phyloP scores from a whole-genome alignment of 2,113 vertebrate genomes.

The Nipponia nippon region DNA sequence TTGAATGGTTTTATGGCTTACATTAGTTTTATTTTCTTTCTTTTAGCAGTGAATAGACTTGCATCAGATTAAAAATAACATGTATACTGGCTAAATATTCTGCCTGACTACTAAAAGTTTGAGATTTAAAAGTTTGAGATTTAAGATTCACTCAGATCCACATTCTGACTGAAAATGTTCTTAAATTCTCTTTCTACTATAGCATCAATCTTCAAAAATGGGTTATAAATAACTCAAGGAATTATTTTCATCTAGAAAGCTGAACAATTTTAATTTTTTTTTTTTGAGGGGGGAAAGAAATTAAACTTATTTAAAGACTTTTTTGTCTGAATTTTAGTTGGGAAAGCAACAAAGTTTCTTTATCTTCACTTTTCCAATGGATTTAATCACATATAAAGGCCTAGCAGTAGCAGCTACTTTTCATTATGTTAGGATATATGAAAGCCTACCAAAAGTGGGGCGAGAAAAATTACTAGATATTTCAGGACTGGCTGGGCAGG shows the following conservation, averaged over 20 bases:
- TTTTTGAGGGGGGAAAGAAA: not conserved
- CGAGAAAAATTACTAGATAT: constrained; percentile 37
- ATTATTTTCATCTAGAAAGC: not conserved
- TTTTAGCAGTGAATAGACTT: not conserved
- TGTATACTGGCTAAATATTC: not conserved
- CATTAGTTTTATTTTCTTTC: not conserved
- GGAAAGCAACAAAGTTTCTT: not conserved
- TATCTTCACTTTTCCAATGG: not conserved
- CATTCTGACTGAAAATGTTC: not conserved
- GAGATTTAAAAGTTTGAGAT: not conserved
- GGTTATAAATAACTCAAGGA: not conserved
- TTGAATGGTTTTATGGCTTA: not conserved
- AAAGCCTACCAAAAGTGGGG: constrained; percentile 25
- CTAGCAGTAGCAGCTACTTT: not conserved
- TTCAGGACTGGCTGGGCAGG: not conserved
- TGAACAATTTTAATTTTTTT: not conserved
- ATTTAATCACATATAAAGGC: not conserved
- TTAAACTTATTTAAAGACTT: not conserved
- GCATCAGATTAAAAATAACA: not conserved
- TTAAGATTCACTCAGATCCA: not conserved
- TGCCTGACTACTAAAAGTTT: not conserved
- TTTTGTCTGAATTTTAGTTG: not conserved
- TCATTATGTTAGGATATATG: not conserved
- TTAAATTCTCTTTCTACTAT: not conserved
- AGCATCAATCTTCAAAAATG: not conserved